Evolutionary conservation across 2,113 vertebrate species (phyloP).

Genomic region (Microtus montanus): DNA sequence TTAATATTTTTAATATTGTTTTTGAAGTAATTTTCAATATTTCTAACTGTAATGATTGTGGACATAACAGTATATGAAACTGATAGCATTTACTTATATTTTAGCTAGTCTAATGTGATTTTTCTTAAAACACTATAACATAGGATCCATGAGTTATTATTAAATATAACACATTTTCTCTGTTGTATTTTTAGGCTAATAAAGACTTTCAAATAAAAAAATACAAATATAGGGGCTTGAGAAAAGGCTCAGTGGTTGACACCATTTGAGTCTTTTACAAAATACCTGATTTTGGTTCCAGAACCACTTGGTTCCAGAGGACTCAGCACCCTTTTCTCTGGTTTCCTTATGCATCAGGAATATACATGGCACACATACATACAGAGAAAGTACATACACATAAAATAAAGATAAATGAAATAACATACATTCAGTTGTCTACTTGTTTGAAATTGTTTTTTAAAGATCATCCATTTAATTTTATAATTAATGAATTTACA

Average conservation of each 20-base stretch:
- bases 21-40: slow-evolving; percentile 43
- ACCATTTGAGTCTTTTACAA: not conserved
- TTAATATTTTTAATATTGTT: not conserved
- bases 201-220: not conserved
- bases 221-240: not conserved
- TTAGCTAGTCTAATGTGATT: not conserved
- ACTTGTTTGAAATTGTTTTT: not conserved
- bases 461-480: not conserved
- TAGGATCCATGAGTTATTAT: not conserved
- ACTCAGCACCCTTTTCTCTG: not conserved
- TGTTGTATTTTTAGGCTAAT: not conserved
- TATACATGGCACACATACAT: not conserved
- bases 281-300: not conserved
- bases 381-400: not conserved
- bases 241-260: not conserved
- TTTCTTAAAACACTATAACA: not conserved
- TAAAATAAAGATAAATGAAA: not conserved
- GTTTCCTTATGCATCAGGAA: not conserved
- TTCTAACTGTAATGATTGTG: slow-evolving; percentile 1
- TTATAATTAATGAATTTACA: not conserved
- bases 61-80: not conserved
- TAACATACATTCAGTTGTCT: not conserved
- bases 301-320: not conserved
- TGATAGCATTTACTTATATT: not conserved
- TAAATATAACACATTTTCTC: not conserved